Percentiles rank a stretch among this genome's conserved stretches.
phyloP scores from a whole-genome alignment of 2,888 invertebrate genomes.

The Epinotia brunnichana region DNA sequence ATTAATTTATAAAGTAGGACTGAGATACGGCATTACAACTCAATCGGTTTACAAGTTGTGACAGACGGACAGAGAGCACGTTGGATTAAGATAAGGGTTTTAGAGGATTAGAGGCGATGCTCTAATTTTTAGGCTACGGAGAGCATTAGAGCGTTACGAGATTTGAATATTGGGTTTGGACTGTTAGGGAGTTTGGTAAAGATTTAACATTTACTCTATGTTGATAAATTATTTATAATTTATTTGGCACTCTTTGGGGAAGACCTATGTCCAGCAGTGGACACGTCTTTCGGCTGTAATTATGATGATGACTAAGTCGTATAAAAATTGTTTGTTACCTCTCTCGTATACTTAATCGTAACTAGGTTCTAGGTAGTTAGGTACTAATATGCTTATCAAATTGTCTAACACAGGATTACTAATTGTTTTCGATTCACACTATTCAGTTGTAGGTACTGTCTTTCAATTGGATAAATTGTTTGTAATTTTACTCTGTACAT shows the following conservation, averaged over 20 bases:
- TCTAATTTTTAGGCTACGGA: constrained; percentile 2
- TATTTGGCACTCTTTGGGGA: no score
- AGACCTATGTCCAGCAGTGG: no score
- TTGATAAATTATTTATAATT: no score
- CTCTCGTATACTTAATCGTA: no score
- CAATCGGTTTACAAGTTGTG: constrained; percentile 43
- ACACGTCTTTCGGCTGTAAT: no score
- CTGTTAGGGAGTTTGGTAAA: not conserved
- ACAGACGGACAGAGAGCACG: constrained; percentile 35
- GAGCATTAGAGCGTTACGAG: not conserved
- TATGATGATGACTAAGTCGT: no score
- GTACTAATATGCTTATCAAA: no score
- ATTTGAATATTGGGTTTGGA: constrained; percentile 4
- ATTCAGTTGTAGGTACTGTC: no score
- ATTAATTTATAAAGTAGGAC: constrained; percentile 41
- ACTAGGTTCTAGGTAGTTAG: not conserved
- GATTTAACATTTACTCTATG: not conserved
- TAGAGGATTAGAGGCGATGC: constrained; percentile 22
- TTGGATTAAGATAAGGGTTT: constrained; percentile 37
- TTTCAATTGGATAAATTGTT: not conserved
- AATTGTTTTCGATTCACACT: no score
- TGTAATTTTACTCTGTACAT: not conserved
- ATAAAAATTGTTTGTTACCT: no score
- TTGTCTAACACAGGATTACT: no score
- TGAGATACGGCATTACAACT: constrained; percentile 33